These are phyloP conservation scores for Drosophila neonasuta DNA, from an alignment of 2,888 invertebrate species.

Conservation along the genomic window DNA sequence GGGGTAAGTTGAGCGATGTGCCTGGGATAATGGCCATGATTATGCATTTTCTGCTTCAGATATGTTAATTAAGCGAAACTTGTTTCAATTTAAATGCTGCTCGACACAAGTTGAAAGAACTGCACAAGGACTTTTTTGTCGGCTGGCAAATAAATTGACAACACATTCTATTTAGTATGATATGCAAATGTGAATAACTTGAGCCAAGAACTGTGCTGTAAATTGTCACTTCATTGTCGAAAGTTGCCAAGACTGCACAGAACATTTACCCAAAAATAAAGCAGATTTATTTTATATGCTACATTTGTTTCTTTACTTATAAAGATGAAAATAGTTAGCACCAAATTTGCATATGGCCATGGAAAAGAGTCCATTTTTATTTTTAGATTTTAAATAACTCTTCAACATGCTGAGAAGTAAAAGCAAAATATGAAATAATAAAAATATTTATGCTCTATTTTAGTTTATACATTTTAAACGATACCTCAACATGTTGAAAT, in stretches of 20 bases:
- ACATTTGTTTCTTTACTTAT: too few species aligned
- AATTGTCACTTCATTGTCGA: neutral
- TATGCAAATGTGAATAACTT: neutral
- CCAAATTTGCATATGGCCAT: too few species aligned
- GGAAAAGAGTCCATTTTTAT: too few species aligned
- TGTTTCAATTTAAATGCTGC: slow-evolving; percentile 15
- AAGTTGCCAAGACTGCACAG: neutral
- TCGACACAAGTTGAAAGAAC: slow-evolving; percentile 2
- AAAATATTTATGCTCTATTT: too few species aligned
- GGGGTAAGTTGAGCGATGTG: slow-evolving; percentile 22
- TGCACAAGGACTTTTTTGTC: neutral
- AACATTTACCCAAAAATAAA: too few species aligned
- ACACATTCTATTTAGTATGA: slow-evolving; percentile 1
- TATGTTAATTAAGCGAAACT: slow-evolving; percentile 31
- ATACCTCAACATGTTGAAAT: too few species aligned
- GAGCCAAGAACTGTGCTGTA: neutral
- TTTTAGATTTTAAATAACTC: too few species aligned
- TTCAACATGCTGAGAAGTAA: too few species aligned
- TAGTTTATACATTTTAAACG: too few species aligned
- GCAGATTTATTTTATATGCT: too few species aligned
- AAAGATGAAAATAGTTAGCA: too few species aligned
- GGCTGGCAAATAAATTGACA: neutral
- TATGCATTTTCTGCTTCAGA: slow-evolving; percentile 34
- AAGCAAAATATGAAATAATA: too few species aligned
- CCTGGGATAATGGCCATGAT: slow-evolving; percentile 39